These are phyloP conservation scores for Pentalonia nigronervosa DNA, from an alignment of 1,140 invertebrate species.

Conservation along the genomic window DNA sequence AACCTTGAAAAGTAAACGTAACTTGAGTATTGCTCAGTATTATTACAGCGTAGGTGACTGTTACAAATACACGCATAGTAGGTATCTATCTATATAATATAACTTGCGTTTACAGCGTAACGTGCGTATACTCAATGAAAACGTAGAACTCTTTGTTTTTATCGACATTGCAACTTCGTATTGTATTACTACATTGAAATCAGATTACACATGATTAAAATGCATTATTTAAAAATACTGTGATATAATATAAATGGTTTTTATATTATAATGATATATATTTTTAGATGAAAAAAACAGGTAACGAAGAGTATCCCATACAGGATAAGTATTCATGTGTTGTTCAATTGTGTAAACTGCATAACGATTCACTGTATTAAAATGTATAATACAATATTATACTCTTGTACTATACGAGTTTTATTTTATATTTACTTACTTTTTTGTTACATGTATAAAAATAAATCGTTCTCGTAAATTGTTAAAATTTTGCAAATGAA, in stretches of 20 bases:
- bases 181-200: constrained; percentile 57
- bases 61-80: constrained; percentile 65
- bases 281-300: background rate
- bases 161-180: constrained; percentile 60
- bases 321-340: background rate
- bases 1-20: constrained; percentile 55
- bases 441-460: background rate
- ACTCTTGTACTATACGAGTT: background rate
- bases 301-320: background rate
- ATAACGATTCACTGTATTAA: background rate
- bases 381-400: background rate
- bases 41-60: constrained; percentile 61
- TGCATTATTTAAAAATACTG: background rate
- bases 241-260: background rate
- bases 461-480: too few species aligned
- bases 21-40: constrained; percentile 60
- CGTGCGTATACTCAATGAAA: background rate
- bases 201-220: background rate
- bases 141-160: constrained; percentile 61
- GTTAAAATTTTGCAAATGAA: too few species aligned
- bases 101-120: background rate
- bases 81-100: constrained; percentile 61
- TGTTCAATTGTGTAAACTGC: background rate
- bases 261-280: background rate
- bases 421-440: constrained; percentile 14